Base-by-base conservation (phyloP, 2,888 invertebrate genomes). In the Physocephala rufipes region DNA sequence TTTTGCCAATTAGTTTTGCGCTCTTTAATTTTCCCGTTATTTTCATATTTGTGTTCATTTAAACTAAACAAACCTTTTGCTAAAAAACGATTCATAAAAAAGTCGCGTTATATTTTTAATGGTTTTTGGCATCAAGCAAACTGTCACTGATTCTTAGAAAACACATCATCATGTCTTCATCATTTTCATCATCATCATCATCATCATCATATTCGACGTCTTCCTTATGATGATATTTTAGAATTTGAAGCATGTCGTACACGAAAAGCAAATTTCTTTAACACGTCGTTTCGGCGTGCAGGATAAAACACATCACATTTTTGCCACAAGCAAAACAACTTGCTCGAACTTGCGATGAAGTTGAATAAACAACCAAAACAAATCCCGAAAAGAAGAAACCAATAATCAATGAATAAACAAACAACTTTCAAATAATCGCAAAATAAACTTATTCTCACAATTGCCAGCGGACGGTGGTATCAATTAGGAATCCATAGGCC, bases 161-260 rank as follows among this genome's bases (percentile, higher is more conserved):
- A n/a, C n/a, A n/a, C n/a, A n/a, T n/a, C n/a, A n/a, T n/a, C n/a
- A n/a, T n/a, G n/a, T n/a, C n/a, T n/a, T n/a, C n/a, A n/a, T n/a
- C n/a, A n/a, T n/a, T n/a, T n/a, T n/a, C n/a, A n/a, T n/a, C n/a
- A n/a, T 15, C 26, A 13, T 58, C 12, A 58, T 58, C 58, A 2
- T 15, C 30, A 5, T n/a, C 2, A 49, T 2, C 5, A 36, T 36
- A 36, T 7, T 36, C 36, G n/a, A n/a, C n/a, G n/a, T n/a, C n/a
- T n/a, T n/a, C n/a, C n/a, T n/a, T n/a, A 36, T 36, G 36, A 36
- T 19, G 9, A 65, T 51, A 58, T 58, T 68, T 68, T 49, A 49
- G n/a, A 61, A 68, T 68, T 68, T 30, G n/a, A 61, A 62, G 62
- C 68, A 68, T 62, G 68, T 68, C 51, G 47, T 43, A n/a, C 62